Base-by-base conservation (phyloP, 2,797 vertebrate genomes). In the Merluccius polli region DNA sequence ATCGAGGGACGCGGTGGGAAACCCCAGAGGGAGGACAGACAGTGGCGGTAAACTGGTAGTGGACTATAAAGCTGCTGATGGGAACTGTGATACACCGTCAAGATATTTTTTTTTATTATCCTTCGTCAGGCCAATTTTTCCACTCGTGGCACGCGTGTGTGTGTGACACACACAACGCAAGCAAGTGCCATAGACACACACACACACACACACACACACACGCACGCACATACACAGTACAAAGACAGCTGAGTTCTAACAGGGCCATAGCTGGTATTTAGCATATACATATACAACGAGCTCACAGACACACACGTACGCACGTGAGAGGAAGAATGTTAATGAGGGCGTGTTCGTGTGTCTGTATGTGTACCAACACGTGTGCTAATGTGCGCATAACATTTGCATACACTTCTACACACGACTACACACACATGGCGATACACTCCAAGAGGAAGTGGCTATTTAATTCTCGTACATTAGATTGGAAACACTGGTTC, bases 1-100 rank as follows among this genome's bases (percentile, higher is more conserved):
- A 52, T 52, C 18, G 16, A 21, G 48, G 48, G 48, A 6, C 48
- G 44, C 3, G 52, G 16, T 83, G 89, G 90, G 87, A 89, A 91
- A 88, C 81, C 85, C 83, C 86, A 30, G 63, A 1, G 63, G 63
- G n/a, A 11, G 2, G 10, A 76, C 82, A 83, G 36, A 38, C 59
- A 74, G 70, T 81, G 78, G 72, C 77, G 69, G 76, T 71, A 83
- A 52, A 84, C 4, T 67, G 65, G 12, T 29, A 27, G 31, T 71
- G 75, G 48, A 52, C 8, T 52, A 52, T 5, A 52, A 75, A 79
- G 31, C 38, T 9, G 70, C 13, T 18, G 44, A 76, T 9, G 59
- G 68, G 70, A 18, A 73, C 30, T 73, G 41, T 16, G 30, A 35
- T 74, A 73, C 72, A 70, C 84, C 82, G 73, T 76, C 75, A 52